Evolutionary conservation across 35 echinoderm and acorn worm genomes (phyloP), one percentile per base, ranked within the genome.

Genomic region (Apostichopus californicus): DNA sequence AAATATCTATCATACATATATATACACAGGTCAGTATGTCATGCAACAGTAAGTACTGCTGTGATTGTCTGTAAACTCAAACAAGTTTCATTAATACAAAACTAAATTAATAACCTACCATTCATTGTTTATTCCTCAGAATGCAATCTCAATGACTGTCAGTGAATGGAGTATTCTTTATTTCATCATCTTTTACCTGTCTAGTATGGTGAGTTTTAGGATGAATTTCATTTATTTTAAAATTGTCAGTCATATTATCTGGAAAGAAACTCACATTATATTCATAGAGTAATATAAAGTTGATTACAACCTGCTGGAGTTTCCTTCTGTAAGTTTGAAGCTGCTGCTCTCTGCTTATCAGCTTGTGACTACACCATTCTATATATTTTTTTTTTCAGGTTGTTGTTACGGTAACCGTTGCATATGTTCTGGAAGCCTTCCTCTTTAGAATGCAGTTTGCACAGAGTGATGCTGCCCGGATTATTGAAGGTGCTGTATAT

Each of bases 381-480:
- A 56, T 63, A 23, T 87, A 66, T 56, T 54, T 13, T 46, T 94
- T 18, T 88, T 93, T 20, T 10, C 81, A 98, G 96, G 96, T 98
- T 24, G 96, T 98, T 64, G 92, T 98, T 21, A 98, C 96, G 12
- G 95, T 98, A 71, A 95, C 95, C 24, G 82, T 98, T 13, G 94
- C 96, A 53, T 98, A 95, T 73, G 92, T 98, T 89, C 57, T 95
- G 20, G 96, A 98, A 90, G 96, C 96, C 15, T 98, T 98, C 64
- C 90, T 98, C 0, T 98, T 98, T 59, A 80, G 96, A 56, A 98
- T 98, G 90, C 94, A 95, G 91, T 95, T 95, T 81, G 72, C 90
- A 25, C 90, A 94, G 13, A 95, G 79, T 70, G 92, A 92, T 64
- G 61, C 90, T 73, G 70, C 85, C n/a, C 87, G 88, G 57, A 80